These are phyloP conservation scores for Entomobrya multifasciata DNA, from an alignment of 2,888 invertebrate species.

Conservation along the genomic window DNA sequence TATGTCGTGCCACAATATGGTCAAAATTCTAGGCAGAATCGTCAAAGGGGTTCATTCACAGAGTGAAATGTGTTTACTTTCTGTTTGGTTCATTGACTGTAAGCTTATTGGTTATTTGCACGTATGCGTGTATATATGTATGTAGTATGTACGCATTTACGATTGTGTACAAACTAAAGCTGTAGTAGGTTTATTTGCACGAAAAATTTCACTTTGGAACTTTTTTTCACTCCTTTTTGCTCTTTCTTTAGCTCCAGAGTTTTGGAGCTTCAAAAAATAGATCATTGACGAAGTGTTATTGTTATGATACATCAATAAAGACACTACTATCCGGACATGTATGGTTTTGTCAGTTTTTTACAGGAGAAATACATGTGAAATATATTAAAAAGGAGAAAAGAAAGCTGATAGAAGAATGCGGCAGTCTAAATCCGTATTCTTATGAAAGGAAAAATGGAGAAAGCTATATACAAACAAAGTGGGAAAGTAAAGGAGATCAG, in stretches of 20 bases:
- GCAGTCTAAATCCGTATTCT: too few species aligned
- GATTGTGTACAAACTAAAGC: too few species aligned
- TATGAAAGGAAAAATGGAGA: background rate
- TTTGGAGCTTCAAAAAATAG: conserved; percentile 64
- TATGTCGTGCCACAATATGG: conserved; percentile 1
- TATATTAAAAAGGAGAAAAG: too few species aligned
- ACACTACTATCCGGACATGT: conserved; percentile 11
- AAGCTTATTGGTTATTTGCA: background rate
- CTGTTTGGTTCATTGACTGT: conserved; percentile 41
- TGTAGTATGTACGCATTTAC: background rate
- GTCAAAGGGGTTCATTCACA: conserved; percentile 42
- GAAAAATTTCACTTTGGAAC: too few species aligned
- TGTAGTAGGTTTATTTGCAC: too few species aligned
- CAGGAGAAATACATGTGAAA: too few species aligned
- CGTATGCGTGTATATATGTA: too few species aligned
- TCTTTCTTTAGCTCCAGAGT: conserved; percentile 33
- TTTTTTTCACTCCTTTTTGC: too few species aligned
- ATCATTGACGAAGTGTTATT: conserved; percentile 65
- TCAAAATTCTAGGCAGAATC: conserved; percentile 35
- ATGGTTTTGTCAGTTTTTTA: too few species aligned
- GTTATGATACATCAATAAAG: conserved; percentile 60
- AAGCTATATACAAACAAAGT: background rate
- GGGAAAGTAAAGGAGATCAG: background rate
- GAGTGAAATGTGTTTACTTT: conserved; percentile 34
- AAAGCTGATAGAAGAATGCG: too few species aligned